Evolutionary conservation across 1,140 invertebrate genomes (phyloP), one percentile per base, ranked within the genome.

Genomic region (Rhynchophorus ferrugineus): DNA sequence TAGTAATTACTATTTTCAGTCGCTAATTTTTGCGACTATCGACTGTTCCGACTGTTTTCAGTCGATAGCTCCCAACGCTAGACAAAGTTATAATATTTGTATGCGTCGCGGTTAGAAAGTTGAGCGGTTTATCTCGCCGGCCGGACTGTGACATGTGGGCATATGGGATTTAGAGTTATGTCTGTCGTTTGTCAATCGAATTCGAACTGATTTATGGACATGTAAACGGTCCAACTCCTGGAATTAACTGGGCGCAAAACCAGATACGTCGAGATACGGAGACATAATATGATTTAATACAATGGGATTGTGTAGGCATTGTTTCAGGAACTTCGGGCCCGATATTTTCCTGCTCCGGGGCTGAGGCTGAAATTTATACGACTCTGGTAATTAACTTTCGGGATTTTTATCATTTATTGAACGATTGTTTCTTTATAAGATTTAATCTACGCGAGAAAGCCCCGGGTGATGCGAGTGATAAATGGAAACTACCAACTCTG

Each of bases 161-260:
- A 29, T 38, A 39, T 9, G 20, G 20, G 46, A 39, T 48, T 39
- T 24, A 20, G 19, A 38, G 46, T 48, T 39, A 43, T 20, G 48
- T 13, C 48, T 42, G 48, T 50, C 48, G 38, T 50, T 50, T 50
- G 48, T 50, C 48, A 50, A 50, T 50, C 48, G 48, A 42, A n/a
- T 50, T 43, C 35, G 21, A 19, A 50, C 38, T 50, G 48, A 50
- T 50, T 50, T 50, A 50, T 50, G 16, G 48, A 34, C 38, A 50
- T 42, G 48, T 36, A 50, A 50, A 50, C 41, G 17, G 48, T 8
- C 3, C 37, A 21, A 42, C 38, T 43, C 38, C 39, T 39, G 39
- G 48, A 50, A 50, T 50, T 50, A 50, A 50, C 48, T 43, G 48
- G 24, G 13, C 48, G 48, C n/a, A 43, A 50, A 42, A 50, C 48